phyloP scores from a whole-genome alignment of 1,140 invertebrate genomes.

The Drosophila funebris region DNA sequence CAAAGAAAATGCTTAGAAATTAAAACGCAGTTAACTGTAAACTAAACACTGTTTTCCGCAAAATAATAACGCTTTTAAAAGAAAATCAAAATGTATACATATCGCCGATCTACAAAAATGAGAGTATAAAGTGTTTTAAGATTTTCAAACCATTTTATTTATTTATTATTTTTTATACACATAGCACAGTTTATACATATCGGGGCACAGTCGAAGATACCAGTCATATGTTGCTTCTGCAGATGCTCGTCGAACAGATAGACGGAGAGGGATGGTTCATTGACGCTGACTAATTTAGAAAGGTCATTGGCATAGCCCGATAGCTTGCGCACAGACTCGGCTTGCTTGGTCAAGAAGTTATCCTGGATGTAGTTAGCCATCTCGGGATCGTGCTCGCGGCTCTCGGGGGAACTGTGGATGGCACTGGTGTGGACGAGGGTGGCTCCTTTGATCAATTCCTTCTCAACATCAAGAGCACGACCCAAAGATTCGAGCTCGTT shows the following conservation, averaged over 20 bases:
- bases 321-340: conserved; percentile 87
- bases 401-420: conserved; percentile 75
- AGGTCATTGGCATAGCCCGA: conserved; percentile 90
- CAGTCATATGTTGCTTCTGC: conserved; percentile 85
- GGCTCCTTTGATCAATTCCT: conserved; percentile 88
- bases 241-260: conserved; percentile 92
- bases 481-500: conserved; percentile 89
- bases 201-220: too few species aligned
- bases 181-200: too few species aligned
- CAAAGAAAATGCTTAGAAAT: too few species aligned
- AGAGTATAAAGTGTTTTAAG: too few species aligned
- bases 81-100: too few species aligned
- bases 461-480: conserved; percentile 90
- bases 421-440: conserved; percentile 86
- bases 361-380: conserved; percentile 90
- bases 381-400: conserved; percentile 87
- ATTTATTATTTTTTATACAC: too few species aligned
- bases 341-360: conserved; percentile 88
- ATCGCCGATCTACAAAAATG: too few species aligned
- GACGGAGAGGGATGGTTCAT: conserved; percentile 87
- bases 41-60: too few species aligned
- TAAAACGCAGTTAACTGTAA: too few species aligned
- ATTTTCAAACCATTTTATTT: too few species aligned
- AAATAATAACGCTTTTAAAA: too few species aligned
- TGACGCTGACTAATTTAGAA: conserved; percentile 86